Base-by-base conservation (phyloP, 2,888 invertebrate species). In the Drosophila lacicola region DNA sequence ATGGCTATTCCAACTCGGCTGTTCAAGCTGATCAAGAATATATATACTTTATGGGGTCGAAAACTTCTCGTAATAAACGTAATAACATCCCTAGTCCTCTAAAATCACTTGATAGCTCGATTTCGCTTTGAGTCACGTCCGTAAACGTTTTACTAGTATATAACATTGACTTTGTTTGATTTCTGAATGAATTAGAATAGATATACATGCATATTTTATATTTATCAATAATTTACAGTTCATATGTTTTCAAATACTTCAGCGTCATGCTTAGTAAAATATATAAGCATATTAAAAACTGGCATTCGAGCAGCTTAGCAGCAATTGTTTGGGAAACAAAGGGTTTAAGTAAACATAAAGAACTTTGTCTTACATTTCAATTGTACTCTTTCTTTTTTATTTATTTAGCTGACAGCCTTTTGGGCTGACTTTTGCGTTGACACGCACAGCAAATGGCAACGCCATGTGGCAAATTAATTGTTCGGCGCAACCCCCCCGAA, bases 401-500 rank as follows among this genome's bases (percentile, higher is more conserved):
- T 13, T 54, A 58, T 55, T 51, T 68, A 66, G 49, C 8, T 39
- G 58, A 56, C 68, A 50, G 53, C n/a, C 70, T 51, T 45, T 46
- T 63, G 53, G 50, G 44, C 56, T 82, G 84, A 82, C 82, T 82
- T 82, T 53, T 42, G 53, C 60, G 53, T 63, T 70, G 74, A 81
- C 78, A 73, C 69, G 50, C 19, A 47, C 14, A 25, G 50, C 51
- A 42, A 45, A 62, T 58, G 37, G 53, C 51, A 57, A 57, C 68
- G 66, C 73, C 70, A 73, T 81, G 70, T 72, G 78, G 70, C 63
- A 74, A 60, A 60, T 62, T 60, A 64, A 63, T 65, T 60, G 63
- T 29, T 21, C 51, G 25, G 19, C 36, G 5, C n/a, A 11, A 8
- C 11, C 36, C 11, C 11, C 36, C 3, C 8, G 13, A 49, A 44